A percentile compares a stretch with the other conserved stretches of the same genome.
phyloP scores from a whole-genome alignment of 2,888 invertebrate genomes.

The Anoplius nigerrimus region DNA sequence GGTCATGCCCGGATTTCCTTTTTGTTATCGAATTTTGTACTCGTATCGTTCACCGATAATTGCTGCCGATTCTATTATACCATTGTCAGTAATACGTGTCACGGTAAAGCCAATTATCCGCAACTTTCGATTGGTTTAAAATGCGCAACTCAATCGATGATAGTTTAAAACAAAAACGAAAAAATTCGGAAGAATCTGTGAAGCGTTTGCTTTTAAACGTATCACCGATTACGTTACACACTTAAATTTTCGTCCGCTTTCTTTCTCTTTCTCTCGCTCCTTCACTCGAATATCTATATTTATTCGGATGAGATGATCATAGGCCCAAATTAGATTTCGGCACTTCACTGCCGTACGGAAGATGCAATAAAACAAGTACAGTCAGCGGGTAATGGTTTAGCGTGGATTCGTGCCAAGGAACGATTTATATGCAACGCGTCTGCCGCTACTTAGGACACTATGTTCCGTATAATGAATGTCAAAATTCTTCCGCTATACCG shows the following conservation, averaged over 20 bases:
- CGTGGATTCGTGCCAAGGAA: constrained; percentile 42
- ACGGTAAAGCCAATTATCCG: too few relatives aligned
- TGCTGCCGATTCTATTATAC: background rate
- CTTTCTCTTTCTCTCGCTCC: background rate
- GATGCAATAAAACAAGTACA: constrained; percentile 34
- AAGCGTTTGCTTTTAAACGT: too few relatives aligned
- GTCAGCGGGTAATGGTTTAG: constrained; percentile 19
- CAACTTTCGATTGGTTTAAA: too few relatives aligned
- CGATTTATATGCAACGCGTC: constrained; percentile 35
- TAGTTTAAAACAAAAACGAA: too few relatives aligned
- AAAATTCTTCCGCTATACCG: too few relatives aligned
- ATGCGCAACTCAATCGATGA: too few relatives aligned
- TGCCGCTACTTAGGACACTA: constrained; percentile 4
- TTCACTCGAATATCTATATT: background rate
- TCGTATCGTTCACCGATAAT: constrained; percentile 42
- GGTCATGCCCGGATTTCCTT: constrained; percentile 40
- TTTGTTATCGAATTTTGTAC: constrained; percentile 20
- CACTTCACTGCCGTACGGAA: constrained; percentile 37
- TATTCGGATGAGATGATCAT: constrained; percentile 9
- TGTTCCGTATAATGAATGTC: too few relatives aligned
- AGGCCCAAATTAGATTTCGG: constrained; percentile 51
- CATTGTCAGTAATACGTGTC: too few relatives aligned
- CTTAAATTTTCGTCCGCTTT: too few relatives aligned
- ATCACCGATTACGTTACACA: too few relatives aligned
- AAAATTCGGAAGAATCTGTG: too few relatives aligned